Base-by-base conservation (phyloP, 2,888 invertebrate species). In the Melieria omissa region DNA sequence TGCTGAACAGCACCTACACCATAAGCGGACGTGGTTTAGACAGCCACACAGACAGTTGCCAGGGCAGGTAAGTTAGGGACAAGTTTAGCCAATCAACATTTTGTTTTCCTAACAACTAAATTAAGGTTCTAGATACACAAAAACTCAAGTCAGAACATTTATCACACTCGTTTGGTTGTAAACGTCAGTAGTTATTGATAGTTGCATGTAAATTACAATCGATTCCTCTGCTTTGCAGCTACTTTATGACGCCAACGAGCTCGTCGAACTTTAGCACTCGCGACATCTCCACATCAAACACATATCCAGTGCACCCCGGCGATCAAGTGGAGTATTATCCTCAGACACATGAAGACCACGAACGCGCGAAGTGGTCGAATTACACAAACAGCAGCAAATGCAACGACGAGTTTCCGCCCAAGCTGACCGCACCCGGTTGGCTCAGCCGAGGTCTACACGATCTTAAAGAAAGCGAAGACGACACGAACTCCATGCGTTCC, bases 321-420 rank as follows among this genome's bases (percentile, higher is more conserved):
- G 84, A 84, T 61, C 77, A 78, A 54, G 77, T 79, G 0, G 85
- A 85, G 70, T 86, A 81, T 78, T 88, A 80, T 83, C 84, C 81
- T 79, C 83, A 77, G 82, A 78, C 75, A 75, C 79, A 71, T 85
- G 89, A 92, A 75, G 92, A 92, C 46, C 88, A 93, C 10, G 92
- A 92, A 52, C 88, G 93, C 4, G 90, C 90, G 0, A 91, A 92
- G 76, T 94, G 94, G 94, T 92, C 92, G 9, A 93, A 93, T 84
- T 74, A 75, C 63, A 65, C 49, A 4, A 66, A 70, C 10, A 75
- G 70, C 10, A 63, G 52, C 14, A 65, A 58, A 58, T 58, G 44
- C 41, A 63, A 5, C 69, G 74, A 8, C 16, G 75, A 77, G 16
- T 76, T 62, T 29, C 4, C 54, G 7, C 72, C 71, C 12, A 52